Evolutionary conservation across 1,140 invertebrate species (phyloP), one percentile per base, ranked within the genome.

Genomic region (Pantala flavescens): DNA sequence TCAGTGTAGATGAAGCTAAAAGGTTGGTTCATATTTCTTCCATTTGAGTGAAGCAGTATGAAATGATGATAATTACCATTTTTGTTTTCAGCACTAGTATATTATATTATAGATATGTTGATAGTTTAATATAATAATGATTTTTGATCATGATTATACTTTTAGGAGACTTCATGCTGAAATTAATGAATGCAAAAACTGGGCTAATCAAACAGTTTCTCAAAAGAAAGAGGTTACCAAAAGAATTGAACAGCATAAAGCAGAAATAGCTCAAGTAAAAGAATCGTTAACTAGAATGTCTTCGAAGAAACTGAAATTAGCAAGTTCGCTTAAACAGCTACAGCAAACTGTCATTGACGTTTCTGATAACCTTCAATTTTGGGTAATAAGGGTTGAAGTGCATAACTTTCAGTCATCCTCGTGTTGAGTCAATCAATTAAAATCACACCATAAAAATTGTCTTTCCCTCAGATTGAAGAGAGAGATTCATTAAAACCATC

Each of bases 1-100:
- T 88, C 70, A 88, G 89, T 77, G 86, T 86, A 0, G 83, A 82
- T 43, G 88, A 91, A 76, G 82, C 85, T 23, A 87, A 87, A 70
- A 81, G 80, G 83, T 85, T 79, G 80, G 78, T 79, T 49, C 43
- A 49, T 11, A 11, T 49, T 49, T n/a, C n/a, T n/a, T n/a, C n/a
- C n/a, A n/a, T n/a, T n/a, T n/a, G n/a, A n/a, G n/a, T n/a, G n/a
- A n/a, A n/a, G n/a, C n/a, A n/a, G n/a, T n/a, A n/a, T n/a, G n/a
- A n/a, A n/a, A n/a, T n/a, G n/a, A n/a, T n/a, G n/a, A n/a, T 77
- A n/a, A 78, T 77, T 74, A 77, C 77, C 24, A 74, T 78, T 0
- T 77, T 77, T 24, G 70, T 82, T 75, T 82, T 84, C 80, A 87
- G 88, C 78, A 9, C 9, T 9, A 36, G 28, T 36, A 36, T 2